Base-by-base conservation (phyloP, 2,797 vertebrate species). In the Onychomys leucogaster region DNA sequence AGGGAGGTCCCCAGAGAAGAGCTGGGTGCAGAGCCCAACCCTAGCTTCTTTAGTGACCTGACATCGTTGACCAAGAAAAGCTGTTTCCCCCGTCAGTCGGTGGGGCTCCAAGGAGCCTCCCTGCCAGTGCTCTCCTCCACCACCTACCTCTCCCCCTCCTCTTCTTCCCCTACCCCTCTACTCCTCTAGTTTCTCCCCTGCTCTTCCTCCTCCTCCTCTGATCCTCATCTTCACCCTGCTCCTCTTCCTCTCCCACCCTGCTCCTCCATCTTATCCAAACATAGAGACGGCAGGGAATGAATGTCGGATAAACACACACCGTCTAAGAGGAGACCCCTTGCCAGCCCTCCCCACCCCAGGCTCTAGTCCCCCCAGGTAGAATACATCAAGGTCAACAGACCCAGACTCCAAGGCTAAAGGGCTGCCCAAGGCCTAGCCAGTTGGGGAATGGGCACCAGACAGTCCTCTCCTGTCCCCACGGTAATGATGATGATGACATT, bases 221-320 rank as follows among this genome's bases (percentile, higher is more conserved):
- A 6, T 7, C 49, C 17, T 75, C 52, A 37, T 55, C 25, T 27
- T 32, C 37, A 73, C 16, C 52, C n/a, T 57, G 8, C 25, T 43
- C 55, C 55, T 81, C 43, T 43, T 52, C 46, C 61, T n/a, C 27
- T 46, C 67, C 23, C 12, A 5, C 7, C 34, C 4, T 8, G 80
- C 34, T 23, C 29, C 49, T 82, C 32, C 43, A 61, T 29, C 25
- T 23, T 32, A 37, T 13, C 32, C 91, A 69, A 76, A 87, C 29
- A 80, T 76, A 89, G 61, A 95, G 32, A 34, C 0, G 0, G 4
- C 3, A 29, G 67, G 13, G 29, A 92, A 76, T 41, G 32, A 5
- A 6, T 0, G 34, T 27, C 27, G 1, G 23, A n/a, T 12, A 49
- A 61, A 4, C n/a, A 41, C 71, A 7, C 0, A 0, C 29, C 12